Base-by-base conservation (phyloP, 2,888 invertebrate species). In the Drosophila nr. perissopoda region DNA sequence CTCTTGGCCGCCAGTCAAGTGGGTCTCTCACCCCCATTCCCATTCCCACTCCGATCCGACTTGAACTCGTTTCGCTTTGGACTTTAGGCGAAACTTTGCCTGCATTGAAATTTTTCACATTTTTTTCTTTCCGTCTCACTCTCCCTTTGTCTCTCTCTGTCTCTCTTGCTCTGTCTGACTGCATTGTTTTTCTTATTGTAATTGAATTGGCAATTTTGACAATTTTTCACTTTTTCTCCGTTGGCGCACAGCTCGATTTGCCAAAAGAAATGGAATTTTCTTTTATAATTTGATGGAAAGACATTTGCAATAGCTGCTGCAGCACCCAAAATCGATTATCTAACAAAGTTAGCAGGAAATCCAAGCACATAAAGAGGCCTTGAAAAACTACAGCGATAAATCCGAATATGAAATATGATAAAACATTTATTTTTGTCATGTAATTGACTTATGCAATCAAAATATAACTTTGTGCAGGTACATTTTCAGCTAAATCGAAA, bases 181-280 rank as follows among this genome's bases (percentile, higher is more conserved):
- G 8, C 45, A 25, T 60, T 45, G 27, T 31, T 48, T 58, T 57
- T 54, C 64, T 61, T 67, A 59, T 77, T 75, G 75, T 78, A 69
- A 83, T 87, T 80, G 69, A 87, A 83, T 83, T 83, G 87, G 71
- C 87, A 83, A 82, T 82, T 83, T 83, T 69, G 59, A 72, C 74
- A 74, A 80, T 80, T 83, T 86, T 79, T 86, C 79, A 82, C 82
- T 79, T 73, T 80, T 78, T 54, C 18, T 73, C 64, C 38, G 27
- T 27, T 38, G 56, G 27, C 54, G 31, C 36, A 25, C 25, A 42
- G 68, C 54, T 40, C 34, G 18, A 21, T 59, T 69, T 71, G 58
- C 65, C 65, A 64, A 69, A 61, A 40, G 73, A 77, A 77, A 77
- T 62, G 58, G 61, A 73, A 69, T 69, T 73, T 62, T 72, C 53